Base-by-base conservation (phyloP, 2,797 vertebrate species). In the Mycteria americana region DNA sequence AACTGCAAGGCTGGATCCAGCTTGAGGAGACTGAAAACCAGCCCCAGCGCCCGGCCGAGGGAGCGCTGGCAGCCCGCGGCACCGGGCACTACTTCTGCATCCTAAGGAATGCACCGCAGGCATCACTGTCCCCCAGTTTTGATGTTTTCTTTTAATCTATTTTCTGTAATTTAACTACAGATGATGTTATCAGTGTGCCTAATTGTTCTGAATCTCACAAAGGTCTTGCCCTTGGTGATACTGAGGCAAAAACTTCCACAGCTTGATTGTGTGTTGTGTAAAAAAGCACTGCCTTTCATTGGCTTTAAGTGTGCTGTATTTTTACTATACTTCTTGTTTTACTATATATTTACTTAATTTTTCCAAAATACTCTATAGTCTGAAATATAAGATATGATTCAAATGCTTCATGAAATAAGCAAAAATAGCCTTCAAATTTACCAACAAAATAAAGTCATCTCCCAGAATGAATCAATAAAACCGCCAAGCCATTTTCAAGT, bases 401-500 rank as follows among this genome's bases (percentile, higher is more conserved):
- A 79, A 69, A 39, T 54, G 19, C 30, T 85, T 77, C 22, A 73
- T 18, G 21, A 91, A 91, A 84, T 56, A 80, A 83, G 87, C 15
- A 75, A 86, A 88, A 95, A 48, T 5, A 90, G 76, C 62, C 67
- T 94, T 80, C 25, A 68, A 75, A 83, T 81, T 83, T 83, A 92
- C 53, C 43, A 93, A 92, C 62, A 88, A 93, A 95, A 95, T 64
- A 59, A 83, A 92, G 65, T 73, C 41, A 89, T 72, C 56, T 93
- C 94, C 88, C 80, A 86, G 85, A 92, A 97, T 96, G 91, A 97
- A 97, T 97, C 95, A 95, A 77, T 84, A 76, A 92, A 95, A 89
- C 95, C 64, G 27, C 86, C 46, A 92, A 74, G 37, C 95, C 97
- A 86, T 98, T 98, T 98, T 98, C 98, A 98, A 98, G 98, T 98